Evolutionary conservation across 2,888 invertebrate species (phyloP).

Genomic region (Drosophila algonquin): DNA sequence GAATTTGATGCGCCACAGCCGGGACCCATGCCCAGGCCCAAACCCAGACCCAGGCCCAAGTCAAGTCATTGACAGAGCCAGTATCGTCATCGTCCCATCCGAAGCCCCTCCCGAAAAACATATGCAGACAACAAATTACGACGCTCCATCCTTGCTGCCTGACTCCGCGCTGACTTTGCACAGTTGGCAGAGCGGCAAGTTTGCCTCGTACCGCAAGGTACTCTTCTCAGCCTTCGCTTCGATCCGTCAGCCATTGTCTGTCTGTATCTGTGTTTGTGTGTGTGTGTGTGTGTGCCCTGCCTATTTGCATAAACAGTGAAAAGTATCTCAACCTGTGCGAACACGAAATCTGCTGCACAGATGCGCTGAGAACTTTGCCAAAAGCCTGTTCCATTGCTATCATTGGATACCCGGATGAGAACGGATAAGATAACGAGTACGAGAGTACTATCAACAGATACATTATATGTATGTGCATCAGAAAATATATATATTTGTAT

Average conservation of each 20-base stretch:
- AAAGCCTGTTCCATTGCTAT: no score
- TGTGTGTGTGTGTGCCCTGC: constrained; percentile 29
- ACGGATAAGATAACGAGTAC: no score
- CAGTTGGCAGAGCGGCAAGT: constrained; percentile 2
- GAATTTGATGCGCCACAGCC: constrained; percentile 45
- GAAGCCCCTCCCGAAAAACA: constrained; percentile 16
- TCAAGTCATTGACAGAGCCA: background rate
- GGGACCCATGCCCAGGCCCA: constrained; percentile 16
- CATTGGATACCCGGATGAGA: no score
- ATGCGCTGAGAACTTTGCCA: constrained; percentile 25
- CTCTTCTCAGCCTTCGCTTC: constrained; percentile 6
- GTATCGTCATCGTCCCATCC: background rate
- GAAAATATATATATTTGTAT: no score
- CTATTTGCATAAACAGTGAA: constrained; percentile 67
- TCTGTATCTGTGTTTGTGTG: background rate
- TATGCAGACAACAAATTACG: constrained; percentile 54
- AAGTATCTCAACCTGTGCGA: constrained; percentile 42
- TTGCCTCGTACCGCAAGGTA: background rate
- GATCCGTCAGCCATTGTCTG: constrained; percentile 30
- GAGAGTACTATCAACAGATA: no score
- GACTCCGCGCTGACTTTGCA: constrained; percentile 45
- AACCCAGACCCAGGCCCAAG: background rate
- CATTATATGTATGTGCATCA: no score
- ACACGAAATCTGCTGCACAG: constrained; percentile 31
- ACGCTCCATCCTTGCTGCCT: constrained; percentile 27